Percentiles rank a stretch among this genome's conserved stretches.
Conservation (phyloP, 2,797 vertebrate genomes). For the Stomatorhinus walkeri region DNA sequence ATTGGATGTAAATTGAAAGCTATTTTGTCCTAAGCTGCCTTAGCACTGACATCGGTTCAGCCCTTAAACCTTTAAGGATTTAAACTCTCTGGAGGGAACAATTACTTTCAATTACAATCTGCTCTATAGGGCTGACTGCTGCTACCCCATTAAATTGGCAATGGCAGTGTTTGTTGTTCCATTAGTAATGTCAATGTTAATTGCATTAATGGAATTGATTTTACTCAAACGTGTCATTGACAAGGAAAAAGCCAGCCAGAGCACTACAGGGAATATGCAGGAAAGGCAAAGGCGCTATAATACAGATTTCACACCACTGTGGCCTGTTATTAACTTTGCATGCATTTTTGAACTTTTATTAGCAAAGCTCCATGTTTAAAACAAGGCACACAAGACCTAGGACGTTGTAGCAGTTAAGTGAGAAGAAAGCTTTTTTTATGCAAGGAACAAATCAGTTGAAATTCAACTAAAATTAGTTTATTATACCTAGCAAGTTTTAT, state of each 20-base stretch:
- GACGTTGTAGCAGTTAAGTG: background rate
- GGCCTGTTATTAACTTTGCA: background rate
- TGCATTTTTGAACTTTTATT: background rate
- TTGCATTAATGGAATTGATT: conserved; percentile 13
- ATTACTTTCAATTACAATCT: conserved; percentile 24
- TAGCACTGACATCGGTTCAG: conserved; percentile 10
- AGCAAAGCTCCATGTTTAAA: background rate
- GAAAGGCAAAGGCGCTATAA: background rate
- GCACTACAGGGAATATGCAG: background rate
- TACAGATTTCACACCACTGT: background rate
- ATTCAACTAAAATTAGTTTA: background rate
- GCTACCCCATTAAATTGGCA: conserved; percentile 14
- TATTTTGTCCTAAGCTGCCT: conserved; percentile 16
- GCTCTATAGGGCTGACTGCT: conserved; percentile 14
- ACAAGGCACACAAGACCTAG: background rate
- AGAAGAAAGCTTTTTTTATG: background rate
- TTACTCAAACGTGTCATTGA: conserved; percentile 15
- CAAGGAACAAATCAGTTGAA: background rate
- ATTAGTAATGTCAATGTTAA: conserved; percentile 20
- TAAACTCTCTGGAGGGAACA: conserved; percentile 11
- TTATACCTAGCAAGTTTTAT: background rate
- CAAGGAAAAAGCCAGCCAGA: background rate
- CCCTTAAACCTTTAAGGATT: conserved; percentile 17
- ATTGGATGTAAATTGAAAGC: conserved; percentile 17
- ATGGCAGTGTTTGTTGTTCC: conserved; percentile 13